Percentiles rank a stretch among this genome's conserved stretches.
Conservation (phyloP, 2,113 vertebrate genomes). For the Ochotona curzoniae region DNA sequence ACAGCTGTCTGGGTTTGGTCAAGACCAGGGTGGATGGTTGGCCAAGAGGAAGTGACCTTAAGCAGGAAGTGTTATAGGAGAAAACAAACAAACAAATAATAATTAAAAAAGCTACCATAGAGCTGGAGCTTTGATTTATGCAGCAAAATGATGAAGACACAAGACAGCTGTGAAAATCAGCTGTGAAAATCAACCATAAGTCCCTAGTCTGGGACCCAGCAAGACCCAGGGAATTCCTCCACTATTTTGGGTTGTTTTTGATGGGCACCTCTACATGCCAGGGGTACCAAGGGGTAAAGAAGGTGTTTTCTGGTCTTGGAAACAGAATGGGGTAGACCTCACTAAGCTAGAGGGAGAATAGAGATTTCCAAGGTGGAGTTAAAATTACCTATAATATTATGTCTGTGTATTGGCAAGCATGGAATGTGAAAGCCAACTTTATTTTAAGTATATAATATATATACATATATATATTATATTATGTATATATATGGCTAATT, state of each 20-base stretch:
- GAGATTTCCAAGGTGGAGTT: neutral
- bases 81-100: neutral
- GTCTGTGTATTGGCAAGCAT: neutral
- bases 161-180: neutral
- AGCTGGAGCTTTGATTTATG: constrained; percentile 13
- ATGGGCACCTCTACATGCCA: neutral
- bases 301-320: neutral
- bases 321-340: neutral
- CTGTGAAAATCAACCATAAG: neutral
- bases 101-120: neutral
- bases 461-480: neutral
- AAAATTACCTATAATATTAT: neutral
- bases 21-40: constrained; percentile 45
- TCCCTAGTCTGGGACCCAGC: neutral
- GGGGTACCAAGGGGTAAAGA: neutral
- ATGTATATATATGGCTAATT: neutral
- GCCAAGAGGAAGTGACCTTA: constrained; percentile 59
- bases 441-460: too few relatives aligned
- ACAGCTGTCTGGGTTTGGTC: constrained; percentile 55
- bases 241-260: neutral
- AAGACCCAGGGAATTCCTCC: neutral
- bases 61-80: constrained; percentile 16
- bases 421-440: neutral
- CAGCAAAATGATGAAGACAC: neutral
- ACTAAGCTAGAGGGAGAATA: neutral